A percentile compares a stretch with the other conserved stretches of the same genome.
phyloP scores from a whole-genome alignment of 2,888 invertebrate species.

The Hydrotaea cyrtoneurina region DNA sequence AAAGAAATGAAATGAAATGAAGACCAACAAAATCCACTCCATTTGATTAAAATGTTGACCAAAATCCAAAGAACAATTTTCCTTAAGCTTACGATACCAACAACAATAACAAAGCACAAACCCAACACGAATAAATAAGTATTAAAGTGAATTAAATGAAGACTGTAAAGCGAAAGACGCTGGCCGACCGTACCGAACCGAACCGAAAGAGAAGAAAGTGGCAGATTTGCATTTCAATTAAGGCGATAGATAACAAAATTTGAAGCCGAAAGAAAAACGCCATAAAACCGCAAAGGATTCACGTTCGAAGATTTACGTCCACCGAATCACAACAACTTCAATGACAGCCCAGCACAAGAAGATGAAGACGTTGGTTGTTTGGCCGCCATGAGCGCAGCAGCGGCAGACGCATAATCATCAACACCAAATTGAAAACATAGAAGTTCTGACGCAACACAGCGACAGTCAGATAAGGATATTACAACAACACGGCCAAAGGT shows the following conservation, averaged over 20 bases:
- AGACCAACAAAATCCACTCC: slow-evolving; percentile 44
- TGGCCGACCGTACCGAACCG: not conserved
- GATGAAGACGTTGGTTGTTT: not conserved
- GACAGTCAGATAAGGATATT: not conserved
- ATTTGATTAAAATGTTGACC: slow-evolving; percentile 65
- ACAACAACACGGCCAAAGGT: not conserved
- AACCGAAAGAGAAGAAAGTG: slow-evolving; percentile 38
- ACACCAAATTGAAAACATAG: slow-evolving; percentile 49
- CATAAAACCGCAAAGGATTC: slow-evolving; percentile 65
- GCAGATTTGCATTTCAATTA: slow-evolving; percentile 66
- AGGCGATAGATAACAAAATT: slow-evolving; percentile 45
- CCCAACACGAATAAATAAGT: slow-evolving; percentile 13
- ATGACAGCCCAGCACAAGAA: not conserved
- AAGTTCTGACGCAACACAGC: slow-evolving; percentile 55
- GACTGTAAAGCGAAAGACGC: slow-evolving; percentile 26
- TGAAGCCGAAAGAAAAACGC: slow-evolving; percentile 17
- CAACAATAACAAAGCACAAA: not conserved
- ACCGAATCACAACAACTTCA: slow-evolving; percentile 52
- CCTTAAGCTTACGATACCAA: slow-evolving; percentile 44
- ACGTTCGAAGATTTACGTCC: slow-evolving; percentile 60
- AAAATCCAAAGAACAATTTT: slow-evolving; percentile 41
- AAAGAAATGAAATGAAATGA: no score
- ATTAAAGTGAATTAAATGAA: slow-evolving; percentile 32
- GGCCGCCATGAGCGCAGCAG: not conserved
- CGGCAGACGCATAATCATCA: not conserved